These are phyloP conservation scores for Agrilus mali DNA, from an alignment of 2,888 invertebrate genomes.

Conservation along the genomic window DNA sequence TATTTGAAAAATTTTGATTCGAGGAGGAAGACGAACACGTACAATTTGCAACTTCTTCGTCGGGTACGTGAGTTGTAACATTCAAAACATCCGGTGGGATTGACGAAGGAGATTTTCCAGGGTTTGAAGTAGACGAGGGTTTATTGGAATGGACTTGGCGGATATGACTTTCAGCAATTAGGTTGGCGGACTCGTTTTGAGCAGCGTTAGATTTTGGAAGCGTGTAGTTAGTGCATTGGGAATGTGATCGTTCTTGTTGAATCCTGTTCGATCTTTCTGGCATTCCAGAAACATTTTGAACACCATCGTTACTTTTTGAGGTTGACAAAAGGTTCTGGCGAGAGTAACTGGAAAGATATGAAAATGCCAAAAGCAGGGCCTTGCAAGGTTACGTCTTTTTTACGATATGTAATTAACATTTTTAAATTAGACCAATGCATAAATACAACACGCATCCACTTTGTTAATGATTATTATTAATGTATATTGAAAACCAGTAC, in stretches of 20 bases:
- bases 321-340: slow-evolving; percentile 76
- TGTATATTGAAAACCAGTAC: too few relatives aligned
- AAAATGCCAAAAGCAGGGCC: slow-evolving; percentile 7
- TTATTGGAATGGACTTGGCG: slow-evolving; percentile 10
- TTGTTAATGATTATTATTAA: too few relatives aligned
- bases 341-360: slow-evolving; percentile 52
- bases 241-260: slow-evolving; percentile 23
- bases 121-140: slow-evolving; percentile 8
- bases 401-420: background rate
- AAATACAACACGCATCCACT: background rate
- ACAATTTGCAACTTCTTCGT: too few relatives aligned
- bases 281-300: slow-evolving; percentile 36
- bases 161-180: slow-evolving; percentile 23
- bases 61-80: slow-evolving; percentile 35
- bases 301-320: slow-evolving; percentile 59
- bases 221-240: slow-evolving; percentile 16
- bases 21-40: too few relatives aligned
- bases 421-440: background rate
- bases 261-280: slow-evolving; percentile 45
- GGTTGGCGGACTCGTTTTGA: slow-evolving; percentile 21
- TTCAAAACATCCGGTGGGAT: slow-evolving; percentile 47
- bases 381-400: slow-evolving; percentile 1
- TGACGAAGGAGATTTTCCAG: slow-evolving; percentile 21
- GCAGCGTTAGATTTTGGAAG: slow-evolving; percentile 19
- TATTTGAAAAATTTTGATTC: too few relatives aligned